A percentile compares a stretch with the other conserved stretches of the same genome.
These are phyloP conservation scores for Psittacus erithacus DNA, from an alignment of 2,113 vertebrate genomes.

Conservation along the genomic window DNA sequence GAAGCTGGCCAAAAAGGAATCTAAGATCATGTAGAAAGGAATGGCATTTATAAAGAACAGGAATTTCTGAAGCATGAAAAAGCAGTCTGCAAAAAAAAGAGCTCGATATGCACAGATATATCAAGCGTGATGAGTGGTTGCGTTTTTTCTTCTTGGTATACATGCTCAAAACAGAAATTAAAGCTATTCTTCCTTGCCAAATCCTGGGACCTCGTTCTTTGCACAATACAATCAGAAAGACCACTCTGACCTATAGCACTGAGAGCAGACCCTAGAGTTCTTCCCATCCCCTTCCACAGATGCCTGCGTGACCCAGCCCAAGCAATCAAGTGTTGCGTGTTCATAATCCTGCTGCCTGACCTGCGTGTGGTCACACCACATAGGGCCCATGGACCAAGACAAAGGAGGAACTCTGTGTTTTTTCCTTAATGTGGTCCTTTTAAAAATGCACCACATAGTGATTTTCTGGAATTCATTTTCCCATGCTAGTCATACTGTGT, in stretches of 20 bases:
- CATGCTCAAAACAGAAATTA: background rate
- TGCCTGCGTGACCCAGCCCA: background rate
- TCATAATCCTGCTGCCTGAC: background rate
- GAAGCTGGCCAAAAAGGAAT: constrained; percentile 33
- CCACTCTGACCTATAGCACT: background rate
- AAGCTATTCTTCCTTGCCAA: background rate
- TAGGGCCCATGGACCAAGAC: accelerated
- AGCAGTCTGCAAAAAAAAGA: background rate
- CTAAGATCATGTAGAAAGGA: constrained; percentile 58
- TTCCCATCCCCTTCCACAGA: background rate
- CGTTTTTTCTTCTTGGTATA: background rate
- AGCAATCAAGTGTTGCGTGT: accelerated
- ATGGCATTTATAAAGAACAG: constrained; percentile 22
- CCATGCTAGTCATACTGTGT: background rate
- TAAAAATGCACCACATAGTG: background rate
- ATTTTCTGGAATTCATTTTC: background rate
- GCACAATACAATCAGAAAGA: background rate
- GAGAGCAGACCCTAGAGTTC: background rate
- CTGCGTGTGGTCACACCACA: accelerated
- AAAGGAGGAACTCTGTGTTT: background rate
- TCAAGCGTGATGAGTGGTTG: background rate
- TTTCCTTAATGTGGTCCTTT: background rate
- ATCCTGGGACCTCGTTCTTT: background rate
- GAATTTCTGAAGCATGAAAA: constrained; percentile 54
- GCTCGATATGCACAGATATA: background rate